These are phyloP conservation scores for Larimichthys polyactis DNA, from an alignment of 2,113 vertebrate genomes.

Conservation along the genomic window DNA sequence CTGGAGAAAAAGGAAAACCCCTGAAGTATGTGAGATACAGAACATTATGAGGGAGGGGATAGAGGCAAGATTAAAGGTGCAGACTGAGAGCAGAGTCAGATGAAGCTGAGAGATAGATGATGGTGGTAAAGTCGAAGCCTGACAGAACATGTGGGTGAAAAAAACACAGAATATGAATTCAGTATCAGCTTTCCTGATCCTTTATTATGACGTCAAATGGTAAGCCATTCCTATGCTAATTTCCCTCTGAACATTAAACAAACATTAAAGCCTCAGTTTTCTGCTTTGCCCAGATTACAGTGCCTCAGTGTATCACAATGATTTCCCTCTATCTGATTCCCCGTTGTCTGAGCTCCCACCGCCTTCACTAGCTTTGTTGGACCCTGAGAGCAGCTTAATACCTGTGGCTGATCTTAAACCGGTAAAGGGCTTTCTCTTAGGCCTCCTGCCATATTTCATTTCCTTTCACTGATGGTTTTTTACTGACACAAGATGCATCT, in stretches of 20 bases:
- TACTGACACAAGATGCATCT: constrained; percentile 5
- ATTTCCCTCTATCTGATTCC: constrained; percentile 56
- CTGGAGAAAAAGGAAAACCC: background rate
- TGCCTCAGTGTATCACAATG: constrained; percentile 28
- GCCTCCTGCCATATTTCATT: constrained; percentile 69
- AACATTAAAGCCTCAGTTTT: constrained; percentile 52
- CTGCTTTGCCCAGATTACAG: constrained; percentile 47
- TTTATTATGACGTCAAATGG: constrained; percentile 51
- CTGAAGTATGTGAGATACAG: constrained; percentile 6
- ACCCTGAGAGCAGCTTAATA: constrained; percentile 68
- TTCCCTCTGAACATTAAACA: constrained; percentile 34
- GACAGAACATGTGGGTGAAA: background rate
- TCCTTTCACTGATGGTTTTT: constrained; percentile 33
- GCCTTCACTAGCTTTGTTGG: constrained; percentile 53
- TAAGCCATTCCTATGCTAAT: constrained; percentile 14
- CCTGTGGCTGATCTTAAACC: constrained; percentile 69
- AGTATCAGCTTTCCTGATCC: constrained; percentile 15
- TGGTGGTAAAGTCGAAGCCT: background rate
- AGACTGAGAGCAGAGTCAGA: constrained; percentile 23
- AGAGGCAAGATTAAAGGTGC: constrained; percentile 30
- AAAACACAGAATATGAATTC: constrained; percentile 13
- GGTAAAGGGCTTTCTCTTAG: constrained; percentile 59
- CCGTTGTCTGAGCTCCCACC: constrained; percentile 42
- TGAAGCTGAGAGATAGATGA: constrained; percentile 26
- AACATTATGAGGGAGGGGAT: constrained; percentile 12